Conservation (phyloP, 2,113 vertebrate genomes). For the Serilophus lunatus region DNA sequence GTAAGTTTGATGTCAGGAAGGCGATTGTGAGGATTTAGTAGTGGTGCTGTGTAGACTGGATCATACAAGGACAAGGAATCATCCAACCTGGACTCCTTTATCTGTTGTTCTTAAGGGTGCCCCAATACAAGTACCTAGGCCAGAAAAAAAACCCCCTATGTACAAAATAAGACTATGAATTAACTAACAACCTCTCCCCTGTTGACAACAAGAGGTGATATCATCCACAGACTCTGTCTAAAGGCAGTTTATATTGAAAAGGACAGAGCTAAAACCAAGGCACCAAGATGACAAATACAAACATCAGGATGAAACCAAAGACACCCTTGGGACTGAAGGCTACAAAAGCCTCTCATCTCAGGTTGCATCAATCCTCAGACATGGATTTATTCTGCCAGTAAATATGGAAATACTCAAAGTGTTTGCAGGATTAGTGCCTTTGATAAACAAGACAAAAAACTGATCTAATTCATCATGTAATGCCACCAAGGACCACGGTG, state of each 20-base stretch:
- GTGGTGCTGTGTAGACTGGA: neutral
- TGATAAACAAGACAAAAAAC: neutral
- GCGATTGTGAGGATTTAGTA: too few species aligned
- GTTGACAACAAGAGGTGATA: neutral
- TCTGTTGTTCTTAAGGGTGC: neutral
- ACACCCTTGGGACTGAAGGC: neutral
- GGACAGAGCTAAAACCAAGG: neutral
- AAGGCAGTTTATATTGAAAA: neutral
- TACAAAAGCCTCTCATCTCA: neutral
- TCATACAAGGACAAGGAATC: neutral
- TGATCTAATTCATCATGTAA: neutral
- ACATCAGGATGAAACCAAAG: neutral
- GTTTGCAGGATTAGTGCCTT: neutral
- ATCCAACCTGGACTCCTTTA: neutral
- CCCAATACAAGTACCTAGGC: neutral
- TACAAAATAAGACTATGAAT: neutral
- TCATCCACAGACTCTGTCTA: neutral
- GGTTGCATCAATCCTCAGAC: neutral
- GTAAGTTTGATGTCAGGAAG: neutral
- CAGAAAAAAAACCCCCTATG: neutral
- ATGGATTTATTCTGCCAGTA: neutral
- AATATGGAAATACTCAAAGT: neutral
- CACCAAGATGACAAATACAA: neutral
- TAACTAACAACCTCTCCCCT: neutral
- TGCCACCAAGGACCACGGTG: fast-evolving